Base-by-base conservation (phyloP, 2,797 vertebrate species). In the Eulemur mongoz region DNA sequence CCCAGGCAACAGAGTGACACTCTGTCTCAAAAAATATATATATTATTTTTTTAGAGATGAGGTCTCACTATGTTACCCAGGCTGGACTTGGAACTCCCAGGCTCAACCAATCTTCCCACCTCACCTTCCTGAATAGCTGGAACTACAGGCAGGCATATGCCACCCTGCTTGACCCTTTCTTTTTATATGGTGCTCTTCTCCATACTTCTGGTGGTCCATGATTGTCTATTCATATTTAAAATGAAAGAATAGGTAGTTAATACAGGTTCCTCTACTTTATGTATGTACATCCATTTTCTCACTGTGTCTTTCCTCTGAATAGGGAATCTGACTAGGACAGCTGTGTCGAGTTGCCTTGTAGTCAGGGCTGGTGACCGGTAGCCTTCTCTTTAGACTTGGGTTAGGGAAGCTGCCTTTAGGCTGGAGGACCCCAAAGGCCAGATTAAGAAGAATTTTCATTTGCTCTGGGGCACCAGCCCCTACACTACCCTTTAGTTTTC, bases 401-500 rank as follows among this genome's bases (percentile, higher is more conserved):
- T 80, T 81, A 30, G 25, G 25, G 27, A 45, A 82, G 57, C 57
- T 82, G 18, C 40, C 40, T 63, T 82, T 82, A 63, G 80, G 40
- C 57, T 82, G 76, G 35, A 79, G 52, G 52, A 23, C 35, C 52
- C 35, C 76, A 57, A 57, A 79, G 57, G 76, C 76, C 76, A 57
- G 11, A 63, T 45, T 48, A 63, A 32, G 59, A 82, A 45, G 27
- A 76, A 32, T 59, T 97, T 93, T 67, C 57, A 61, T 91, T 93
- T 91, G 35, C 50, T 81, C 11, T 85, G 63, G 43, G 73, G 48
- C n/a, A 91, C 59, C 27, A 84, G 40, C 23, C 70, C 30, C 23
- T 82, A 86, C 32, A 14, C 32, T 35, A 88, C 13, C 17, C 65
- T 93, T 95, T 67, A 57, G 65, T 95, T 94, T 97, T 96, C 65